Percentiles rank a stretch among this genome's conserved stretches.
Evolutionary conservation across 2,888 invertebrate genomes (phyloP).

Genomic region (Stenodera caucasica): DNA sequence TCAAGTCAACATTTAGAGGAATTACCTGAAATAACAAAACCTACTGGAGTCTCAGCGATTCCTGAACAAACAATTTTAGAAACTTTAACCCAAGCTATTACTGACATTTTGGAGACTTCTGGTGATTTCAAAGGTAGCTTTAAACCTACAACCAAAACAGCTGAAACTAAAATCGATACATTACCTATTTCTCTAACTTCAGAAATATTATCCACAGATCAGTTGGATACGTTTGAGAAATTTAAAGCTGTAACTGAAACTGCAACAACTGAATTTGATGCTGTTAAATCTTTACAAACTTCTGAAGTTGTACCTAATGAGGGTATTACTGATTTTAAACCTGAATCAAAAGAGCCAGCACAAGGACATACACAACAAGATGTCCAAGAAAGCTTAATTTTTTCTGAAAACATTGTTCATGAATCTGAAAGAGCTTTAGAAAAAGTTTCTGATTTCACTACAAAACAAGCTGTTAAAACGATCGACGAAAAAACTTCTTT

Average conservation of each 20-base stretch:
- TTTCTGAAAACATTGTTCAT: conserved; percentile 54
- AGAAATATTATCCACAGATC: conserved; percentile 57
- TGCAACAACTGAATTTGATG: conserved; percentile 48
- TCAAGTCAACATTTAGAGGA: conserved; percentile 34
- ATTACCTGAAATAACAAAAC: conserved; percentile 25
- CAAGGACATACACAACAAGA: conserved; percentile 51
- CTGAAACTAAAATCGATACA: conserved; percentile 59
- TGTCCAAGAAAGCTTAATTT: conserved; percentile 53
- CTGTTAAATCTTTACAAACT: conserved; percentile 49
- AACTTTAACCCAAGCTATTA: conserved; percentile 34
- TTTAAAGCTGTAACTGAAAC: conserved; percentile 38
- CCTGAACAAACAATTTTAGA: conserved; percentile 35
- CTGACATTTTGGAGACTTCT: conserved; percentile 36
- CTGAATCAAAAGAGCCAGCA: conserved; percentile 41
- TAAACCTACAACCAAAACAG: conserved; percentile 59
- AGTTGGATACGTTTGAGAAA: conserved; percentile 49
- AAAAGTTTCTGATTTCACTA: conserved; percentile 43
- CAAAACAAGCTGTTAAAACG: conserved; percentile 51
- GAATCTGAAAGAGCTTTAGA: conserved; percentile 55
- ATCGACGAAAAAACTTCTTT: conserved; percentile 55
- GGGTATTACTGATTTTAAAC: conserved; percentile 40
- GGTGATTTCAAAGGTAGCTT: conserved; percentile 48
- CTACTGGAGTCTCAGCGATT: conserved; percentile 32
- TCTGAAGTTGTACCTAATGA: conserved; percentile 45
- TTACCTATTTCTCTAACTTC: conserved; percentile 63